These are phyloP conservation scores for Pachymerium ferrugineum DNA, from an alignment of 2,888 invertebrate genomes.

Conservation along the genomic window DNA sequence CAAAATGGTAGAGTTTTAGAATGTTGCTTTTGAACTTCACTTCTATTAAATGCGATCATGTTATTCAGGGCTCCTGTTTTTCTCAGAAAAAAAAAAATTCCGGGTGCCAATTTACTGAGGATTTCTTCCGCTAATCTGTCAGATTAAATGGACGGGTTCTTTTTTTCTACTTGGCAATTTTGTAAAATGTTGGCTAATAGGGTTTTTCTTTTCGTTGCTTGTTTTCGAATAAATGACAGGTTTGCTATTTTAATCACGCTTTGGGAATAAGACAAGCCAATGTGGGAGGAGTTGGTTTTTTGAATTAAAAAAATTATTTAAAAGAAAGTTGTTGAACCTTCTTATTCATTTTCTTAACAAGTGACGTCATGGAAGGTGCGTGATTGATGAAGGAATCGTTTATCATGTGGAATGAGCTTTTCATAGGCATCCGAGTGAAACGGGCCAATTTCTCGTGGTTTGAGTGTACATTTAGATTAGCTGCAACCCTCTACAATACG, in stretches of 20 bases:
- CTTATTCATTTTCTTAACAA: not conserved
- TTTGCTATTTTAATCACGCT: not conserved
- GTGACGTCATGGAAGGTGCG: not conserved
- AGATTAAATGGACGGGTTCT: not conserved
- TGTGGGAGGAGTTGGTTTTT: no score
- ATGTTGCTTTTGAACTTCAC: no score
- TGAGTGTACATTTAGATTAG: not conserved
- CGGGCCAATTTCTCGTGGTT: slow-evolving; percentile 8
- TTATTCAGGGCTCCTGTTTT: no score
- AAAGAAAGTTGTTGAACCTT: not conserved
- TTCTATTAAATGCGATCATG: no score
- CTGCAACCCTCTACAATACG: not conserved
- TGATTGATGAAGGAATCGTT: slow-evolving; percentile 11
- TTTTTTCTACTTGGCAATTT: not conserved
- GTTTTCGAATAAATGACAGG: not conserved
- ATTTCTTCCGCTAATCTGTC: not conserved
- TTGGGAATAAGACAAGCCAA: no score
- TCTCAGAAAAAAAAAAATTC: no score
- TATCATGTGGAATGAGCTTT: slow-evolving; percentile 8
- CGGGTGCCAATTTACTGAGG: not conserved
- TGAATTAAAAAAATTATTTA: not conserved
- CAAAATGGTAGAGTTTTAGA: not conserved
- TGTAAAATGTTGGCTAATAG: not conserved
- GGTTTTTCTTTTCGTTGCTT: not conserved
- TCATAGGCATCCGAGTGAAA: not conserved